Conservation (phyloP, 2,888 invertebrate species). For the Phyto melanocephala region DNA sequence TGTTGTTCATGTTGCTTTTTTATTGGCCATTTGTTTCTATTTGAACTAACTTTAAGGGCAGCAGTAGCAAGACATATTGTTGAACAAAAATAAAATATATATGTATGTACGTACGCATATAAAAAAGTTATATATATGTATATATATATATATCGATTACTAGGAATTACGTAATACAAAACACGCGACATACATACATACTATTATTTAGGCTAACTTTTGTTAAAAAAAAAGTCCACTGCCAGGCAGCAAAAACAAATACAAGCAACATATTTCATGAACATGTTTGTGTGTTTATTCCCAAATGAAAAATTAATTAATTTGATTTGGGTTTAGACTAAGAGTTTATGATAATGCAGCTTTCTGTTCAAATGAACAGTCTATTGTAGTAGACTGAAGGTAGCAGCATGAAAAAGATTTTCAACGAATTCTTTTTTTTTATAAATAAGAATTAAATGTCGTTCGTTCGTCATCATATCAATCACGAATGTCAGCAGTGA, state of each 20-base stretch:
- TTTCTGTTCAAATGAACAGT: too few relatives aligned
- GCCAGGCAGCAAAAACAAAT: background rate
- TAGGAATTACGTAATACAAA: slow-evolving; percentile 26
- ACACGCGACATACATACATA: background rate
- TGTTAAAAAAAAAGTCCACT: background rate
- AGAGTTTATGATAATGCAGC: too few relatives aligned
- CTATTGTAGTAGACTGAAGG: too few relatives aligned
- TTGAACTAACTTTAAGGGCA: slow-evolving; percentile 22
- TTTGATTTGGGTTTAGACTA: too few relatives aligned
- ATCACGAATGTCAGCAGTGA: too few relatives aligned
- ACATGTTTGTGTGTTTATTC: background rate
- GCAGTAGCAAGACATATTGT: slow-evolving; percentile 1
- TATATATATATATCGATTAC: slow-evolving; percentile 48
- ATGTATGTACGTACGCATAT: too few relatives aligned
- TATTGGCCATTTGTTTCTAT: slow-evolving; percentile 42
- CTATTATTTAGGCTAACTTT: background rate
- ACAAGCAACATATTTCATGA: background rate
- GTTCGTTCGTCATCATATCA: too few relatives aligned
- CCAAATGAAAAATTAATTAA: background rate
- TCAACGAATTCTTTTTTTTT: too few relatives aligned
- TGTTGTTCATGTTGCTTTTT: slow-evolving; percentile 25
- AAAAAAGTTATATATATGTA: too few relatives aligned
- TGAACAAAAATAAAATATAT: slow-evolving; percentile 5
- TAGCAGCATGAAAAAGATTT: too few relatives aligned
- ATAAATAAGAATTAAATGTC: too few relatives aligned